These are phyloP conservation scores for Aleadryas rufinucha DNA, from an alignment of 2,113 vertebrate genomes.

Conservation along the genomic window DNA sequence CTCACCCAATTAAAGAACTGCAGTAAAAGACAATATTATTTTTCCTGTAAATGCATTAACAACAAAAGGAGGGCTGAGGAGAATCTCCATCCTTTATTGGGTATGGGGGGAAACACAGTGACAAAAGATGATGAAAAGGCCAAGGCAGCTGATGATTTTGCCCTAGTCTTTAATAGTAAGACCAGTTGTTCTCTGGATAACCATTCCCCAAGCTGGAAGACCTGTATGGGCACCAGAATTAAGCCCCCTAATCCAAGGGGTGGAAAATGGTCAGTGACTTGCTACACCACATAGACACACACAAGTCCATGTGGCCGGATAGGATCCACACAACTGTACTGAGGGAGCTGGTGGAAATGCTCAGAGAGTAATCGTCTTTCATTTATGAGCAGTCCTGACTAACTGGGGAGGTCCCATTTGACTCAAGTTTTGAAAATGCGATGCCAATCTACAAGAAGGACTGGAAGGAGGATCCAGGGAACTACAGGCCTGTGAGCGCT, in stretches of 20 bases:
- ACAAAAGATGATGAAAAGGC: background rate
- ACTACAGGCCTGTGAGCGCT: background rate
- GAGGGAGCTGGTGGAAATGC: background rate
- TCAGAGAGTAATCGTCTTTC: background rate
- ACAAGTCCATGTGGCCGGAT: accelerated
- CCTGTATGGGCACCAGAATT: background rate
- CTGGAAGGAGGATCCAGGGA: background rate
- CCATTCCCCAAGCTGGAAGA: background rate
- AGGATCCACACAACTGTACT: background rate
- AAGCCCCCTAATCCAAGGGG: background rate
- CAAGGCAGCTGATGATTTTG: background rate
- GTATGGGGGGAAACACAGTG: accelerated
- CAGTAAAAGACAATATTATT: background rate
- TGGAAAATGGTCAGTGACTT: background rate
- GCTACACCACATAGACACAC: accelerated
- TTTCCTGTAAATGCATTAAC: background rate
- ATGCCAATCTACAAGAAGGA: background rate
- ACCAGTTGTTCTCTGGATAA: background rate
- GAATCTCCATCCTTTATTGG: background rate
- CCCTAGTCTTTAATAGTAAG: background rate
- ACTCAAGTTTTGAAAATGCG: background rate
- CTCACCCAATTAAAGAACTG: background rate
- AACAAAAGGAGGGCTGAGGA: background rate
- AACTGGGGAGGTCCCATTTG: background rate
- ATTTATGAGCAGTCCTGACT: background rate